Percentiles rank a stretch among this genome's conserved stretches.
These are phyloP conservation scores for Agriotes lineatus DNA, from an alignment of 2,888 invertebrate species.

Conservation along the genomic window DNA sequence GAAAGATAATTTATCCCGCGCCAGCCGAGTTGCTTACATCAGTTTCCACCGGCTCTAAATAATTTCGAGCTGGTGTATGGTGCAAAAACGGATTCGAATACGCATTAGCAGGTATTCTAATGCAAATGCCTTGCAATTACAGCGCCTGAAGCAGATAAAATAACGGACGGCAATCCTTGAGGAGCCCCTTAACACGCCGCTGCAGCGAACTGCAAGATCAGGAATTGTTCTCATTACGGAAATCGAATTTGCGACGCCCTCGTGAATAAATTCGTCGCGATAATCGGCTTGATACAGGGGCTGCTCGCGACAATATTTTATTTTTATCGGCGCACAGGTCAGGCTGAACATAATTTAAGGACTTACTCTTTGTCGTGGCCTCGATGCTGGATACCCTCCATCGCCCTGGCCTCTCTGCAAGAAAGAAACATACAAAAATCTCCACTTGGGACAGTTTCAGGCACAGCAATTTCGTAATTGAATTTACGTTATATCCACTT, in stretches of 20 bases:
- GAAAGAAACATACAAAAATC: slow-evolving; percentile 38
- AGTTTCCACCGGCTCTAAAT: background rate
- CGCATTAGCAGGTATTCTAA: slow-evolving; percentile 14
- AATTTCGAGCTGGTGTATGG: background rate
- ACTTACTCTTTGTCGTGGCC: slow-evolving; percentile 71
- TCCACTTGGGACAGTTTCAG: background rate
- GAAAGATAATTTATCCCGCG: slow-evolving; percentile 31
- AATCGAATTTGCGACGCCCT: slow-evolving; percentile 4
- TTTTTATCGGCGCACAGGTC: slow-evolving; percentile 15
- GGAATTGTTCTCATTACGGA: slow-evolving; percentile 13
- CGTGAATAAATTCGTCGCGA: slow-evolving; percentile 20
- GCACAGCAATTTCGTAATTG: background rate
- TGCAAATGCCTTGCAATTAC: slow-evolving; percentile 6
- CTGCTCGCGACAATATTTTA: slow-evolving; percentile 16
- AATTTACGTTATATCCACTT: slow-evolving; percentile 23
- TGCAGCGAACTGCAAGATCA: background rate
- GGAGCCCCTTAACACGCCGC: background rate
- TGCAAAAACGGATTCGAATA: slow-evolving; percentile 8
- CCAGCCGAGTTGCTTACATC: background rate
- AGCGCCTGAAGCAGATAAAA: background rate
- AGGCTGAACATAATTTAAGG: slow-evolving; percentile 12
- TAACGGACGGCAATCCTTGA: background rate
- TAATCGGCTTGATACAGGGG: slow-evolving; percentile 11
- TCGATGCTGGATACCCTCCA: slow-evolving; percentile 66
- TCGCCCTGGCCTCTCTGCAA: slow-evolving; percentile 69